Conservation (phyloP, 2,113 vertebrate species). For the Thymallus thymallus region DNA sequence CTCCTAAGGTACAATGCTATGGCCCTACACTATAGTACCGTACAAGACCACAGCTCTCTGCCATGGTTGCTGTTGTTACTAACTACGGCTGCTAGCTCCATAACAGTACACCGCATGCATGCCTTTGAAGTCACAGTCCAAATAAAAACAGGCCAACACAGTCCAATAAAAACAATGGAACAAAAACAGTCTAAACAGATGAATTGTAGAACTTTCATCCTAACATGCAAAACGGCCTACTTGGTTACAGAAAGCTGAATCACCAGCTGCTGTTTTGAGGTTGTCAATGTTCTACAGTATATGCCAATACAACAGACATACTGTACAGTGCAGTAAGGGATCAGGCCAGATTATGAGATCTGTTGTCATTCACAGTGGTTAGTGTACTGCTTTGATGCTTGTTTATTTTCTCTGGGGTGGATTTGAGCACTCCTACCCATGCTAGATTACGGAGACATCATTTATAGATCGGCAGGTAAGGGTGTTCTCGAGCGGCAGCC, state of each 20-base stretch:
- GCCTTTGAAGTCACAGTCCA: no score
- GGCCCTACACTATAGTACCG: no score
- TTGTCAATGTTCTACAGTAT: neutral
- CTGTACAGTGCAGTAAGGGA: no score
- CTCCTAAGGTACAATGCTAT: slow-evolving; percentile 13
- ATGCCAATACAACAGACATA: neutral
- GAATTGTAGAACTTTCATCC: neutral
- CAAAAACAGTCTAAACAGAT: neutral
- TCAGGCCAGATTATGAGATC: neutral
- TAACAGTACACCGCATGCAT: no score
- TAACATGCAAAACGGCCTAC: slow-evolving; percentile 32
- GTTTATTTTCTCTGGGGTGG: slow-evolving; percentile 26
- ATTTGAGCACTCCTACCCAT: slow-evolving; percentile 5
- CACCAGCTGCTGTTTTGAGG: neutral
- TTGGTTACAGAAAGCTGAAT: slow-evolving; percentile 29
- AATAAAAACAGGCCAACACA: no score
- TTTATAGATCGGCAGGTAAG: no score
- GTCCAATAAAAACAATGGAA: neutral
- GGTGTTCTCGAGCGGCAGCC: no score
- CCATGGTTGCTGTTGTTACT: slow-evolving; percentile 14
- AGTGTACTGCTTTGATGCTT: slow-evolving; percentile 23
- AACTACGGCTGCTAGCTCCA: neutral
- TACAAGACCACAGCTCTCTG: slow-evolving; percentile 22
- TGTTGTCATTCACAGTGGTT: neutral
- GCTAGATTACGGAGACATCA: no score